Percentiles rank a stretch among this genome's conserved stretches.
phyloP scores from a whole-genome alignment of 2,113 vertebrate genomes.

The Potamarius usumacintae region DNA sequence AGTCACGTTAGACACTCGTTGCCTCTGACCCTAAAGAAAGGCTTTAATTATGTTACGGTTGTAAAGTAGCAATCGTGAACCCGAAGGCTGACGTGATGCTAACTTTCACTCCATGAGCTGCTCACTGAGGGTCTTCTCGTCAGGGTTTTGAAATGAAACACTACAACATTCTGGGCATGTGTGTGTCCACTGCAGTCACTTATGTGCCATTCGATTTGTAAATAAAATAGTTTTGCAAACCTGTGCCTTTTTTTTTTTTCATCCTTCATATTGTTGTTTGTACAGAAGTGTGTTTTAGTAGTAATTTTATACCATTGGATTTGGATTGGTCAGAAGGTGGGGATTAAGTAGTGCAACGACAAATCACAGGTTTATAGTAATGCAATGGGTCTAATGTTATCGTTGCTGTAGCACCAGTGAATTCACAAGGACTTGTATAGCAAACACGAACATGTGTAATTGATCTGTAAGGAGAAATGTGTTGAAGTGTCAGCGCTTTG shows the following conservation, averaged over 20 bases:
- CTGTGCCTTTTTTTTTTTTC: conserved; percentile 60
- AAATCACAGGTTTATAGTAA: not conserved
- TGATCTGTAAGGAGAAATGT: not conserved
- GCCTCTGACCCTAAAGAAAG: conserved; percentile 68
- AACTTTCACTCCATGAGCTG: conserved; percentile 8
- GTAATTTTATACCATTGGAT: not conserved
- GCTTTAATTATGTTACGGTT: conserved; percentile 70
- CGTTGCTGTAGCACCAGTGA: no score
- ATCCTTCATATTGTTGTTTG: not conserved
- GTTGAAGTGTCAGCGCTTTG: no score
- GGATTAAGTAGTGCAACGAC: not conserved
- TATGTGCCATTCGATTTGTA: conserved; percentile 98
- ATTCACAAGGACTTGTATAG: not conserved
- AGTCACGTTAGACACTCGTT: conserved; percentile 60
- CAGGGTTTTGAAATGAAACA: conserved; percentile 69
- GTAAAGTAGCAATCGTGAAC: conserved; percentile 23
- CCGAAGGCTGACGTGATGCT: conserved; percentile 3
- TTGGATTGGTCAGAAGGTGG: not conserved
- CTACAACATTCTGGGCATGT: conserved; percentile 82
- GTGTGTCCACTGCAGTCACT: conserved; percentile 90
- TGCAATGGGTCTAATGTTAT: not conserved
- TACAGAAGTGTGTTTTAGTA: not conserved
- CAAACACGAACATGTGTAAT: not conserved
- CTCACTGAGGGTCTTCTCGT: conserved; percentile 66
- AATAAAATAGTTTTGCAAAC: conserved; percentile 99